Evolutionary conservation across 2,113 vertebrate species (phyloP).

Genomic region (Gulo gulo): DNA sequence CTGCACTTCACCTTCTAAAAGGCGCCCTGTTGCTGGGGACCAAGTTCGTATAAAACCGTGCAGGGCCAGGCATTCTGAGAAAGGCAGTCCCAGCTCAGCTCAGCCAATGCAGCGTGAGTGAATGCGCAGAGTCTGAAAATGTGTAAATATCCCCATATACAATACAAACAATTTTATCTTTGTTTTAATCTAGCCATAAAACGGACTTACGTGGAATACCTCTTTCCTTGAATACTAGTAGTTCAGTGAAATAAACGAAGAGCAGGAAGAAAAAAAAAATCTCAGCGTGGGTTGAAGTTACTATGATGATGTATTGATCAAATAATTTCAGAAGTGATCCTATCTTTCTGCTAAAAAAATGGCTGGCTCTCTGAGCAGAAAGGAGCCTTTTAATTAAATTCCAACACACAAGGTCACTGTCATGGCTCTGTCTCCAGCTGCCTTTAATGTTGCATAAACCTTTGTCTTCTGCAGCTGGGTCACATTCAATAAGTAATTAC

Average conservation of each 20-base stretch:
- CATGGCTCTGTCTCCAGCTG: not conserved
- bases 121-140: not conserved
- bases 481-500: conserved; percentile 39
- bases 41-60: accelerated
- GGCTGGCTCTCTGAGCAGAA: not conserved
- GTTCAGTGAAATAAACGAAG: not conserved
- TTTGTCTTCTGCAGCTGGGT: conserved; percentile 4
- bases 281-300: not conserved
- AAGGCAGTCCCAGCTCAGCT: not conserved
- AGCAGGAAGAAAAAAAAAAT: not conserved
- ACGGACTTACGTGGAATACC: not conserved
- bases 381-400: conserved; percentile 61
- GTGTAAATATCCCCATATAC: not conserved
- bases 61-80: not conserved
- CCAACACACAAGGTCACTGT: not conserved
- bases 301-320: not conserved
- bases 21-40: not conserved
- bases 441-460: conserved; percentile 48
- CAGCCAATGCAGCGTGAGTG: not conserved
- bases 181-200: not conserved
- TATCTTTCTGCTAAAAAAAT: not conserved
- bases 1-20: accelerated
- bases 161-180: not conserved
- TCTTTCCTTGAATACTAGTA: not conserved
- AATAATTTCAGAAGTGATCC: not conserved